phyloP scores from a whole-genome alignment of 2,888 invertebrate species.

The Meandrusa payeni region DNA sequence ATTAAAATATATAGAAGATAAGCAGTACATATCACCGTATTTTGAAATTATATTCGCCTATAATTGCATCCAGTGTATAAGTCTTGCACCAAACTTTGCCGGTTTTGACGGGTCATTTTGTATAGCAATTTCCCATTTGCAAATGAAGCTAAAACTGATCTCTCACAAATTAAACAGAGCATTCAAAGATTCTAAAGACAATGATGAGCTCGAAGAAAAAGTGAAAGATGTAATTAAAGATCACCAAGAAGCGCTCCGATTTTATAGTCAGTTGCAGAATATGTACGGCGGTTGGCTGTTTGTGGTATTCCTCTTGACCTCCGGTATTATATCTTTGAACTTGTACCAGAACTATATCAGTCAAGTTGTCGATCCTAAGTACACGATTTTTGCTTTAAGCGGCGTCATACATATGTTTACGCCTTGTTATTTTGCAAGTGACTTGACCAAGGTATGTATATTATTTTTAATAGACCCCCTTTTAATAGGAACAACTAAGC shows the following conservation, averaged over 20 bases:
- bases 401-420: slow-evolving; percentile 51
- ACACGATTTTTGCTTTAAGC: slow-evolving; percentile 46
- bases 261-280: slow-evolving; percentile 46
- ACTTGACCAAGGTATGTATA: slow-evolving; percentile 47
- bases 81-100: slow-evolving; percentile 46
- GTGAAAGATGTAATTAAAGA: slow-evolving; percentile 47
- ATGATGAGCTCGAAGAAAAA: slow-evolving; percentile 37
- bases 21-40: slow-evolving; percentile 54
- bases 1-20: slow-evolving; percentile 47
- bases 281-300: slow-evolving; percentile 59
- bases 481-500: too few species aligned
- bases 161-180: slow-evolving; percentile 43
- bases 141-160: slow-evolving; percentile 55
- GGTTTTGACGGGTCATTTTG: slow-evolving; percentile 63
- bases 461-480: too few species aligned
- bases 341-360: slow-evolving; percentile 51
- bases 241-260: slow-evolving; percentile 51
- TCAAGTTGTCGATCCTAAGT: slow-evolving; percentile 46
- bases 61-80: slow-evolving; percentile 43
- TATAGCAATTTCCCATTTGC: slow-evolving; percentile 54
- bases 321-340: slow-evolving; percentile 53
- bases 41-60: slow-evolving; percentile 55
- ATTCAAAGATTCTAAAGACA: slow-evolving; percentile 39
- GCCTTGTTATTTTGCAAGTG: slow-evolving; percentile 55
- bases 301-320: slow-evolving; percentile 47